Percentiles rank a stretch among this genome's conserved stretches.
Evolutionary conservation across 2,797 vertebrate species (phyloP).

Genomic region (Phalloptychus januarius): DNA sequence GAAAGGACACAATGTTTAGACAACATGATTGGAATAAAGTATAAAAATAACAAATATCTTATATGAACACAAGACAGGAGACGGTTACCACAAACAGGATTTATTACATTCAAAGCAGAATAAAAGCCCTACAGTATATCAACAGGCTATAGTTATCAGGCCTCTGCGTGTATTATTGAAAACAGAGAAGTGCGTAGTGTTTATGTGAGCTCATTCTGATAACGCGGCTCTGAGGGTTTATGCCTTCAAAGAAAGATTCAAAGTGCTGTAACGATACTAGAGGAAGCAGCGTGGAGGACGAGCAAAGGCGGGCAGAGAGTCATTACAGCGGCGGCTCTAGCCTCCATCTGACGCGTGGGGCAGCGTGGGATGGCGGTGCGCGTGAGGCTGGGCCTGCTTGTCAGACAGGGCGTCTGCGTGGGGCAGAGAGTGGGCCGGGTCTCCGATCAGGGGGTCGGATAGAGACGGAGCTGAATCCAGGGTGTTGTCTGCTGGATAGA

Average conservation of each 20-base stretch:
- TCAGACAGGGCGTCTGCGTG: slow-evolving; percentile 57
- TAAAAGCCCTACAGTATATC: slow-evolving; percentile 60
- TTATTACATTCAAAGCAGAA: slow-evolving; percentile 77
- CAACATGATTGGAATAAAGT: not conserved
- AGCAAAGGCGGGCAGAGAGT: slow-evolving; percentile 3
- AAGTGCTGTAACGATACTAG: slow-evolving; percentile 68
- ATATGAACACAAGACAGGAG: slow-evolving; percentile 20
- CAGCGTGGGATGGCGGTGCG: slow-evolving; percentile 72
- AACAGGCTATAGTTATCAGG: slow-evolving; percentile 55
- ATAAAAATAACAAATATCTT: not conserved
- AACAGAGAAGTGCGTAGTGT: slow-evolving; percentile 44
- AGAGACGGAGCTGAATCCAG: slow-evolving; percentile 62
- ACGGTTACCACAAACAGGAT: slow-evolving; percentile 55
- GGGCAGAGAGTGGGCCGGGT: slow-evolving; percentile 67
- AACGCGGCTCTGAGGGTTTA: slow-evolving; percentile 38
- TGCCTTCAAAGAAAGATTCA: slow-evolving; percentile 48
- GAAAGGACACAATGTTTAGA: not conserved
- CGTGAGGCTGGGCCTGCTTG: slow-evolving; percentile 64
- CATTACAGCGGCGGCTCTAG: slow-evolving; percentile 45
- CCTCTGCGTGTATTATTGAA: slow-evolving; percentile 46
- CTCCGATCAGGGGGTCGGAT: slow-evolving; percentile 59
- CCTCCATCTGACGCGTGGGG: slow-evolving; percentile 77
- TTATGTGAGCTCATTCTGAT: slow-evolving; percentile 39
- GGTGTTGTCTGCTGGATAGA: slow-evolving; percentile 82
- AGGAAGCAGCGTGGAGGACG: slow-evolving; percentile 40